A percentile compares a stretch with the other conserved stretches of the same genome.
These are phyloP conservation scores for Rhopalosiphum nymphaeae DNA, from an alignment of 2,888 invertebrate genomes.

Conservation along the genomic window DNA sequence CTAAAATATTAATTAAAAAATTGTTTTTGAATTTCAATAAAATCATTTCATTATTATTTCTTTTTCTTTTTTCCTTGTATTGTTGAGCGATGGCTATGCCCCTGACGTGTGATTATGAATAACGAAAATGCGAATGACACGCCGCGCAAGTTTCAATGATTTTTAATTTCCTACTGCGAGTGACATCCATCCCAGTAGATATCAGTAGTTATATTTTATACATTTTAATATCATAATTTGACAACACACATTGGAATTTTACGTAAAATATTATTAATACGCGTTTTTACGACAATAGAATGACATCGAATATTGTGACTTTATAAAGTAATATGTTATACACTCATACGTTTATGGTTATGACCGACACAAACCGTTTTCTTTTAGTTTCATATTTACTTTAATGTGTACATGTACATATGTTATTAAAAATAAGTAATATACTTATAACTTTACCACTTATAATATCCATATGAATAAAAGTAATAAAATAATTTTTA, in stretches of 20 bases:
- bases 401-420: not conserved
- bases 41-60: not conserved
- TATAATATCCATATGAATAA: not conserved
- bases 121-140: not conserved
- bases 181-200: not conserved
- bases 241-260: not conserved
- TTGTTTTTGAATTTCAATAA: not conserved
- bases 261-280: not conserved
- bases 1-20: not conserved
- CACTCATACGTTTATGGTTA: not conserved
- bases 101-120: not conserved
- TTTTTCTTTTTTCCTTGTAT: not conserved
- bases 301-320: not conserved
- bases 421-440: not conserved
- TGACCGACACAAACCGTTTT: not conserved
- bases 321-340: not conserved
- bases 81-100: not conserved
- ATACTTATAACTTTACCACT: not conserved
- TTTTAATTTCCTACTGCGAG: not conserved
- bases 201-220: not conserved
- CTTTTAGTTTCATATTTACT: not conserved
- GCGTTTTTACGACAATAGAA: not conserved
- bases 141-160: not conserved
- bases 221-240: not conserved
- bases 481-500: not conserved